These are phyloP conservation scores for Dastarcus helophoroides DNA, from an alignment of 2,888 invertebrate species.

Conservation along the genomic window DNA sequence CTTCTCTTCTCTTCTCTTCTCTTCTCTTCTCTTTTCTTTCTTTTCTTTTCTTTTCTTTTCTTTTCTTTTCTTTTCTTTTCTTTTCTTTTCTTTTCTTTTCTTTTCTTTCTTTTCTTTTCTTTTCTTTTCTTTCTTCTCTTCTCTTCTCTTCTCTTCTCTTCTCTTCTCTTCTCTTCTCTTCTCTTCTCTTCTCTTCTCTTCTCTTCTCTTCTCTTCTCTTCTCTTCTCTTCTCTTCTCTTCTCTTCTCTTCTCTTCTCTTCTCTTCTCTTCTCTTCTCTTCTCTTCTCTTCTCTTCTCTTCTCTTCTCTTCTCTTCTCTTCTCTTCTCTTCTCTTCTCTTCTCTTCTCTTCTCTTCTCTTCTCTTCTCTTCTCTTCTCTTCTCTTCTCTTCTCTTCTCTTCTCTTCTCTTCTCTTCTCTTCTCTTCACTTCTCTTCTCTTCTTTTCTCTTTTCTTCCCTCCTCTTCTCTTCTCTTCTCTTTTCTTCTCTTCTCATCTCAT, in stretches of 20 bases:
- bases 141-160: background rate
- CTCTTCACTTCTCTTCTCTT: background rate
- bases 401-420: background rate
- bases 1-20: background rate
- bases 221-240: background rate
- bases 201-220: background rate
- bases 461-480: background rate
- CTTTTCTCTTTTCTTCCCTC: background rate
- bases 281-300: background rate
- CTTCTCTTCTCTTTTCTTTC: background rate
- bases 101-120: background rate
- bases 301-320: background rate
- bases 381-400: background rate
- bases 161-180: background rate
- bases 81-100: background rate
- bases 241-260: background rate
- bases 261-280: background rate
- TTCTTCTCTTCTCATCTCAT: background rate
- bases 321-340: background rate
- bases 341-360: background rate
- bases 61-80: background rate
- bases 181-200: background rate
- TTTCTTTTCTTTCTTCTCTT: background rate
- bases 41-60: background rate
- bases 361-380: background rate